Base-by-base conservation (phyloP, 2,113 vertebrate species). In the Mesitornis unicolor region DNA sequence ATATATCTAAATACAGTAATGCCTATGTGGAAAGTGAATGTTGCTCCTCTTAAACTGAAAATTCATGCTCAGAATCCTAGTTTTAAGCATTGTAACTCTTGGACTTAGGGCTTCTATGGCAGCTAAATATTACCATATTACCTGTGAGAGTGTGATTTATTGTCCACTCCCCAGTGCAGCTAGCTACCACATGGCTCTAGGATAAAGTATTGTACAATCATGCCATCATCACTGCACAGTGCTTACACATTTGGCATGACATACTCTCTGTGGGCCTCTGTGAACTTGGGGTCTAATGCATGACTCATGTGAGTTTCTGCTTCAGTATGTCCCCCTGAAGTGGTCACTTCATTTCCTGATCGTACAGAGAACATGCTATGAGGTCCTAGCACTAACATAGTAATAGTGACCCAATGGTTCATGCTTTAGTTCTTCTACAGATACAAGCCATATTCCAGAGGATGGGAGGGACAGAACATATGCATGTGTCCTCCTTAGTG, bases 231-330 rank as follows among this genome's bases (percentile, higher is more conserved):
- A 31, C 20, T 63, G 43, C 15, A 53, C 15, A 65, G 53, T 1
- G 9, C 3, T 0, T 21, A n/a, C 7, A 13, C 4, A 6, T 13
- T 51, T 7, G 2, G 16, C 29, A 33, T 18, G 11, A 40, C 6
- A 29, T 3, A 26, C 24, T 38, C 26, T 8, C 36, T 57, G 15
- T 59, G 22, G 20, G 10, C 8, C 18, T 13, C 65, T 89, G 60
- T 79, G 68, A 69, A 64, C 10, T 40, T 47, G 48, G 26, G 19
- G 22, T 35, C 20, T 26, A 87, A 15, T 15, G 31, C 18, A 26
- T 21, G 10, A 84, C 7, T 31, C 29, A 25, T 13, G 9, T 50
- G 13, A 84, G 16, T 20, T 42, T 80, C 36, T 74, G 22, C n/a
- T 69, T 78, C 59, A 70, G 25, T 28, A 69, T 45, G 16, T 40